Base-by-base conservation (phyloP, 2,888 invertebrate genomes). In the Oxystoma pomonae region DNA sequence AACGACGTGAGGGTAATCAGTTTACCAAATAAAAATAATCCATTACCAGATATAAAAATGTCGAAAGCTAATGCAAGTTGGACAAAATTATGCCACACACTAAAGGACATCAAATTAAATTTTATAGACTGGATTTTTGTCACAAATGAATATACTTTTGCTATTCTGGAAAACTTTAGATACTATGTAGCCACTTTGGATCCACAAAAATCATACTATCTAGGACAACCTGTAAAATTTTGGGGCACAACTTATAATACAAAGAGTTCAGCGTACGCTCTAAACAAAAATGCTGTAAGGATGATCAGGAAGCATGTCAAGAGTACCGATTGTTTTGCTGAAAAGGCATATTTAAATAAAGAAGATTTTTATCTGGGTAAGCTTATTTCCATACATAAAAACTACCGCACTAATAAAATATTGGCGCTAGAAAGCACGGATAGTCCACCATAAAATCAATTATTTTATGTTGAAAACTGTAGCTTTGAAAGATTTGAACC, bases 341-440 rank as follows among this genome's bases (percentile, higher is more conserved):
- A 75, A 2, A 79, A 82, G 60, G 81, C 80, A 62, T 84, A 82
- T 71, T 82, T 83, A 81, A 85, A 85, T 67, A 82, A 83, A 70
- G 85, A 85, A 75, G 86, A 85, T 75, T 85, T 81, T 74, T 83
- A 84, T 75, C 80, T 86, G 64, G 85, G 85, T 83, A 64, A 63
- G 63, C 17, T 12, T 58, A n/a, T 35, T 2, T 12, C 20, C 9
- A 19, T 61, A n/a, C 57, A 21, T 61, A 35, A 58, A 1, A 62
- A 2, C 17, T 16, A 16, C 16, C 19, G 19, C 35, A 20, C 18
- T 49, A 5, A 7, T 20, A n/a, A 58, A 20, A 12, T 20, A n/a
- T n/a, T n/a, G n/a, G n/a, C n/a, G n/a, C n/a, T n/a, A n/a, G n/a
- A n/a, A n/a, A n/a, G n/a, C n/a, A n/a, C n/a, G n/a, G n/a, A n/a